A percentile compares a stretch with the other conserved stretches of the same genome.
phyloP scores from a whole-genome alignment of 2,113 vertebrate genomes.

The Nanger granti region DNA sequence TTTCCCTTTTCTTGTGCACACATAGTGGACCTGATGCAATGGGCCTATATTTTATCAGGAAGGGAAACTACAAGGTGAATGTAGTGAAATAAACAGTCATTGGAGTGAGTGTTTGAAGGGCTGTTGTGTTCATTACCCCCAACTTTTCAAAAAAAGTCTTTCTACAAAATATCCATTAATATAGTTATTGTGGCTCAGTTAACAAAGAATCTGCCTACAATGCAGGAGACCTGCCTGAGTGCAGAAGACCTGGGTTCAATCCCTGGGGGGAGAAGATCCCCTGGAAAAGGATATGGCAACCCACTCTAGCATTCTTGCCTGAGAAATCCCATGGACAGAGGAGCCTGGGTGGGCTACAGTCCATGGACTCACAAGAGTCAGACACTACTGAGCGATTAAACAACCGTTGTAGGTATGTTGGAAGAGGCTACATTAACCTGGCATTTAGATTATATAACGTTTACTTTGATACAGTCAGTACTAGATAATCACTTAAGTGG shows the following conservation, averaged over 20 bases:
- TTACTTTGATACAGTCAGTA: neutral
- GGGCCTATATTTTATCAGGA: neutral
- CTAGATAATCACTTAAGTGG: neutral
- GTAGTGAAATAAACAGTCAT: neutral
- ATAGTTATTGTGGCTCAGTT: neutral
- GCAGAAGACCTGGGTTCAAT: neutral
- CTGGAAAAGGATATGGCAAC: neutral
- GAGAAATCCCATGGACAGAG: neutral
- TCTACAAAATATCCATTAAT: neutral
- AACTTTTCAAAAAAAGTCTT: neutral
- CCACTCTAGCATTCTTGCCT: neutral
- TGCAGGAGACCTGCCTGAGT: neutral
- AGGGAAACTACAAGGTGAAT: neutral
- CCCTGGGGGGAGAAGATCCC: neutral
- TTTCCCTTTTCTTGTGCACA: neutral
- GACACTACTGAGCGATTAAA: neutral
- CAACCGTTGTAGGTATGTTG: neutral
- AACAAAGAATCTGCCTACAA: neutral
- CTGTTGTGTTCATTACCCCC: neutral
- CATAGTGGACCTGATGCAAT: neutral
- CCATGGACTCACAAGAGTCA: neutral
- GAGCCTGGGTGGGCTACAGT: neutral
- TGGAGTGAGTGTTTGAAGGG: neutral
- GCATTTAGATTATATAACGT: neutral
- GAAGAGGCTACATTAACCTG: neutral